Conservation (phyloP, 2,113 vertebrate genomes). For the Neodontobutis hainanensis region DNA sequence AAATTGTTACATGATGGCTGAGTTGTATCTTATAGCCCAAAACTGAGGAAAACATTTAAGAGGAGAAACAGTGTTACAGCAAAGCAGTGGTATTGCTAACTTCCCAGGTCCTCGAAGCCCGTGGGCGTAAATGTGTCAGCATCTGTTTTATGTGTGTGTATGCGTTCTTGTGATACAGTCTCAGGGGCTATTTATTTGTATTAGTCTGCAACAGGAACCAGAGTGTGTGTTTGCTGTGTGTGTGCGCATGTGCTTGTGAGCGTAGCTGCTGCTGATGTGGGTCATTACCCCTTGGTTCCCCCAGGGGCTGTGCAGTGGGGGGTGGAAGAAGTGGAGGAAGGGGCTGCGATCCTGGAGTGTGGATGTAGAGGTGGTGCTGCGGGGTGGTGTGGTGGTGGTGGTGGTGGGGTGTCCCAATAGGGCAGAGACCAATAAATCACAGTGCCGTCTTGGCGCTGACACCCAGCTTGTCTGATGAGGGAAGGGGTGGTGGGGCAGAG, state of each 20-base stretch:
- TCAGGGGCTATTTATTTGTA: slow-evolving; percentile 65
- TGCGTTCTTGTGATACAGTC: slow-evolving; percentile 46
- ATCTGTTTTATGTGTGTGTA: slow-evolving; percentile 64
- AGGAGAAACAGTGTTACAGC: slow-evolving; percentile 32
- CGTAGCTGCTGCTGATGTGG: slow-evolving; percentile 78
- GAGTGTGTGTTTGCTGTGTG: slow-evolving; percentile 17
- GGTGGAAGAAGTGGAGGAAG: slow-evolving; percentile 56
- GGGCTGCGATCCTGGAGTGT: slow-evolving; percentile 21
- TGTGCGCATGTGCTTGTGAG: slow-evolving; percentile 43
- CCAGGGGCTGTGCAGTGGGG: slow-evolving; percentile 69
- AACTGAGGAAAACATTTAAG: slow-evolving; percentile 29
- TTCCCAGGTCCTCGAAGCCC: slow-evolving; percentile 69
- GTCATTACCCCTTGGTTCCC: slow-evolving; percentile 79
- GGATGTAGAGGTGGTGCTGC: slow-evolving; percentile 18
- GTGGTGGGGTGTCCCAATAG: slow-evolving; percentile 54
- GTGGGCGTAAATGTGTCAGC: slow-evolving; percentile 71
- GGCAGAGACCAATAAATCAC: slow-evolving; percentile 81
- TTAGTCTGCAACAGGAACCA: slow-evolving; percentile 35
- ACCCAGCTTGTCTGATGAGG: slow-evolving; percentile 77
- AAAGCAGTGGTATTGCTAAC: slow-evolving; percentile 63
- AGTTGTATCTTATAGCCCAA: slow-evolving; percentile 21
- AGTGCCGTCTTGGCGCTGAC: slow-evolving; percentile 74
- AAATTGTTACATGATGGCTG: slow-evolving; percentile 11
- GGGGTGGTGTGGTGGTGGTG: slow-evolving; percentile 24
- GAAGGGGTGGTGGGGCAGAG: slow-evolving; percentile 34